Percentiles rank a stretch among this genome's conserved stretches.
Evolutionary conservation across 30 jellyfish, hydroid and myxozoan genomes (phyloP).

Genomic region (Chironex yamaguchii): DNA sequence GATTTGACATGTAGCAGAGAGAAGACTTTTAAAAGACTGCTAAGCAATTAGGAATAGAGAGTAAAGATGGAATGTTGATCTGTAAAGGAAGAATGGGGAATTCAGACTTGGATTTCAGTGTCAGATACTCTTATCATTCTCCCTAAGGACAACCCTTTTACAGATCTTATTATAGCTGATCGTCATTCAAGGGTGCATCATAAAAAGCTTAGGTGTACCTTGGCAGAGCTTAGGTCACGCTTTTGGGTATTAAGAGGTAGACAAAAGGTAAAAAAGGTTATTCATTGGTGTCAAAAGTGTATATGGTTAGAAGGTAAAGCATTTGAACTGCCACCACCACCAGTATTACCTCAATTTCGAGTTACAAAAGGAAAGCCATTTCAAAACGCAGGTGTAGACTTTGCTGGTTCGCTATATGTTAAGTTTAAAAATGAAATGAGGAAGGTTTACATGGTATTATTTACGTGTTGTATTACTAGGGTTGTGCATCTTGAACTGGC

Average conservation of each 20-base stretch:
- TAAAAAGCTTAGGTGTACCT: conserved; percentile 4
- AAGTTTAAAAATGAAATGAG: not conserved
- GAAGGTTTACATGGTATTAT: conserved; percentile 20
- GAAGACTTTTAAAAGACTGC: too few species aligned
- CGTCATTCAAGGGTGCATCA: conserved; percentile 51
- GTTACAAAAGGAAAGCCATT: conserved; percentile 48
- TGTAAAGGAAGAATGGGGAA: too few species aligned
- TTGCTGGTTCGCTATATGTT: conserved; percentile 42
- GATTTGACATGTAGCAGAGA: too few species aligned
- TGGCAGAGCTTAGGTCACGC: conserved; percentile 31
- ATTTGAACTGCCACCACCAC: conserved; percentile 2
- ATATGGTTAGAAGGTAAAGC: conserved; percentile 13
- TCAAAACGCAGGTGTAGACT: conserved; percentile 38
- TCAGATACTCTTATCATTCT: conserved; percentile 14
- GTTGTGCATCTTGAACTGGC: conserved; percentile 46
- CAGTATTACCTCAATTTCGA: conserved; percentile 27
- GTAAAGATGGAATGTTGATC: too few species aligned
- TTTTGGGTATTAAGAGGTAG: conserved; percentile 49
- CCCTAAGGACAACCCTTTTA: conserved; percentile 21
- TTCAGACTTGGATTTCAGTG: too few species aligned
- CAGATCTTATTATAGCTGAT: not conserved
- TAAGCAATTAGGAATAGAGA: too few species aligned
- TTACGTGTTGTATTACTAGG: conserved; percentile 38
- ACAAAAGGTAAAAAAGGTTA: conserved; percentile 23
- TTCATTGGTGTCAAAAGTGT: conserved; percentile 6